These are phyloP conservation scores for Ferdinandea cuprea DNA, from an alignment of 2,888 invertebrate genomes.

Conservation along the genomic window DNA sequence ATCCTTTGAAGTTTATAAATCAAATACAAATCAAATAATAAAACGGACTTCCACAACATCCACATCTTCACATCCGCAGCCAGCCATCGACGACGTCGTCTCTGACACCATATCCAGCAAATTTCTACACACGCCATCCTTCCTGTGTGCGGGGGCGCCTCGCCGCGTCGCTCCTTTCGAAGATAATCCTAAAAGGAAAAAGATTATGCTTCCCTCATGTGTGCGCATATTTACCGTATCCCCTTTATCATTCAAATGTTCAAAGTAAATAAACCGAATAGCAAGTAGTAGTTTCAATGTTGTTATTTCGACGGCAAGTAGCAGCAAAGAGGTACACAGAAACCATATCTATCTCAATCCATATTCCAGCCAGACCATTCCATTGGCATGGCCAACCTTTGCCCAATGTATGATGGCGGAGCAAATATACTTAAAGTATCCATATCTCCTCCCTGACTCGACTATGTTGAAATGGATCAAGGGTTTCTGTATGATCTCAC, in stretches of 20 bases:
- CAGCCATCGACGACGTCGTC: constrained; percentile 2
- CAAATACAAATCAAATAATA: constrained; percentile 61
- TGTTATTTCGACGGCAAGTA: constrained; percentile 32
- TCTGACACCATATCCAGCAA: neutral
- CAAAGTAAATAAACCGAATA: constrained; percentile 45
- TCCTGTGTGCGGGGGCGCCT: neutral
- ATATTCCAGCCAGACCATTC: neutral
- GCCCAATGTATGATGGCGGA: constrained; percentile 41
- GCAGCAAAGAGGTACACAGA: neutral
- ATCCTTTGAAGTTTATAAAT: constrained; percentile 58
- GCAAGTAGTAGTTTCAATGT: constrained; percentile 44
- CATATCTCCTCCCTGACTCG: constrained; percentile 33
- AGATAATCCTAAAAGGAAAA: constrained; percentile 51
- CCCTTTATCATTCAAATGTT: constrained; percentile 28
- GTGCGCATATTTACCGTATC: constrained; percentile 42
- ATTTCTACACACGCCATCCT: neutral
- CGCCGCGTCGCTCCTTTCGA: neutral
- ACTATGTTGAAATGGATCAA: constrained; percentile 46
- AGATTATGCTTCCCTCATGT: constrained; percentile 46
- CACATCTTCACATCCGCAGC: constrained; percentile 25
- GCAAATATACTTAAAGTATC: constrained; percentile 65
- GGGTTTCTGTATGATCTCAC: constrained; percentile 4
- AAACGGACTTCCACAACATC: constrained; percentile 49
- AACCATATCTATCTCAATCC: neutral
- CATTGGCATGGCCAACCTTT: constrained; percentile 6